Evolutionary conservation across 2,797 vertebrate genomes (phyloP).

Genomic region (Parambassis ranga): DNA sequence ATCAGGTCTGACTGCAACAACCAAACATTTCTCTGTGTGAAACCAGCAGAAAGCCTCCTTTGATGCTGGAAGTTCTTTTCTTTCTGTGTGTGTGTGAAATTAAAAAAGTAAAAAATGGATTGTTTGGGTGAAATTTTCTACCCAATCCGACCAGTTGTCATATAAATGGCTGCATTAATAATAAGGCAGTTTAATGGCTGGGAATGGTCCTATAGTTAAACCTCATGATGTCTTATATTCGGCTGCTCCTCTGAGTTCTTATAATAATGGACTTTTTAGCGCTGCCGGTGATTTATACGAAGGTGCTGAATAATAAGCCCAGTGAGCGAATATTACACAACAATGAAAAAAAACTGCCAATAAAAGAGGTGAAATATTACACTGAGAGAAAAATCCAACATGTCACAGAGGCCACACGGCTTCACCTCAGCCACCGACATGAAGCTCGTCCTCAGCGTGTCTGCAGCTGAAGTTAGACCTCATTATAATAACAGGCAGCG

Average conservation of each 20-base stretch:
- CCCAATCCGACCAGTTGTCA: rapidly evolving
- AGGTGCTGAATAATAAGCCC: neutral
- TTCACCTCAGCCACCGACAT: neutral
- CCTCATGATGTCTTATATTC: too few species aligned
- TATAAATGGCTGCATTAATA: neutral
- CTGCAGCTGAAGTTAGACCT: neutral
- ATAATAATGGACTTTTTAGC: neutral
- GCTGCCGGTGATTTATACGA: rapidly evolving
- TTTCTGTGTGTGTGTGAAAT: too few species aligned
- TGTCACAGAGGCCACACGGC: neutral
- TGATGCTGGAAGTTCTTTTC: neutral
- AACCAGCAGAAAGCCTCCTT: too few species aligned
- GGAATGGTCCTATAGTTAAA: neutral
- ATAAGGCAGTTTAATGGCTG: neutral
- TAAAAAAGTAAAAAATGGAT: too few species aligned
- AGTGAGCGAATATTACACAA: neutral
- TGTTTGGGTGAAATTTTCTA: too few species aligned
- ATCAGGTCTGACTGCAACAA: conserved; percentile 13
- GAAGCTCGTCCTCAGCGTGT: neutral
- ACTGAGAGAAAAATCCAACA: rapidly evolving
- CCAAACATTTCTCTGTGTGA: neutral
- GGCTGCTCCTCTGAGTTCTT: too few species aligned
- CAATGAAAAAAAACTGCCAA: neutral
- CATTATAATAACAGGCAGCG: neutral
- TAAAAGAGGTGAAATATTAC: neutral